Base-by-base conservation (phyloP, 2,797 vertebrate genomes). In the Gila robusta region DNA sequence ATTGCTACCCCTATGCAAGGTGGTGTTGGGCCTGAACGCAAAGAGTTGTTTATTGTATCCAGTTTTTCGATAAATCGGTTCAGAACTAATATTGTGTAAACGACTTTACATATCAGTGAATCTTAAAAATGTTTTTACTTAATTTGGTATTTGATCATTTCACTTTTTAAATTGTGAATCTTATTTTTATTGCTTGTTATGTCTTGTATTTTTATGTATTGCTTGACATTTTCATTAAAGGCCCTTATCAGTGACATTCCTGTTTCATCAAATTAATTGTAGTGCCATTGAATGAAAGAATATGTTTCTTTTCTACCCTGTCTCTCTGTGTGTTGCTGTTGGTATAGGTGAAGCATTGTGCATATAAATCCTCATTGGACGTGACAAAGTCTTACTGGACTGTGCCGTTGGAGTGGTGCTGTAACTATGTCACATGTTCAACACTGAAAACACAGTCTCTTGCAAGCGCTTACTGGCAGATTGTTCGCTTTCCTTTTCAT, bases 331-430 rank as follows among this genome's bases (percentile, higher is more conserved):
- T 28, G 19, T 37, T 6, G 32, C 32, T 32, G 32, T 21, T 39
- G 32, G 74, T 17, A 14, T 37, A 52, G 11, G 12, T 54, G 78
- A 66, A 41, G 59, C 39, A 66, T 47, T 66, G 26, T 54, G n/a
- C 28, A 23, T 78, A 74, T 84, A 74, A 87, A 87, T 87, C 70
- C 70, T 84, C 11, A 70, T 70, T 23, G 47, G 47, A 17, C 19
- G 56, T 70, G 16, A 47, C 47, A 73, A 37, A 79, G 79, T 81
- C 67, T 67, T 79, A 81, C 23, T 81, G 82, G 23, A 73, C 84
- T 66, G 44, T 32, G 83, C 23, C 59, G 78, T 37, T 28, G 4
- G 35, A 80, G 77, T 21, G 47, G 56, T 2, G 1, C 14, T 77
- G 66, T 72, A 82, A 82, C 70, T 41, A 72, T 78, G 70, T 56